These are phyloP conservation scores for Hoplostethus mediterraneus DNA, from an alignment of 2,797 vertebrate species.

Conservation along the genomic window DNA sequence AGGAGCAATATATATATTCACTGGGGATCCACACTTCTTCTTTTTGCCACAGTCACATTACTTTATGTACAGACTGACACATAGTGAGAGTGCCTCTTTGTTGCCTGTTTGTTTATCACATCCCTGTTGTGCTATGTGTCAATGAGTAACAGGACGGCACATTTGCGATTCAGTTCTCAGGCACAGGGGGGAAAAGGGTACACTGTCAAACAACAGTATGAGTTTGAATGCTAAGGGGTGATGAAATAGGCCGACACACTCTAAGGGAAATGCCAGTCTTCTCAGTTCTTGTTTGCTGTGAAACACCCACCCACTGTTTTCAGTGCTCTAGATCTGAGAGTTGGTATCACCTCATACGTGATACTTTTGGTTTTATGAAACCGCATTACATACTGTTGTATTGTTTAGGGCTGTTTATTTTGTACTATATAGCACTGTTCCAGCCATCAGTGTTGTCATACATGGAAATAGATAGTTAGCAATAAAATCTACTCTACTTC, in stretches of 20 bases:
- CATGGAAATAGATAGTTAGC: background rate
- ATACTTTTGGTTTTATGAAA: background rate
- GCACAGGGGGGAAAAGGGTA: background rate
- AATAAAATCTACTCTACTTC: background rate
- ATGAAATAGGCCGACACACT: constrained; percentile 21
- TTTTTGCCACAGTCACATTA: background rate
- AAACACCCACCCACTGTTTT: constrained; percentile 8
- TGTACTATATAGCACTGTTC: background rate
- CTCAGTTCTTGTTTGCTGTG: background rate
- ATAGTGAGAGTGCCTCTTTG: background rate
- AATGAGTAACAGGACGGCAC: constrained; percentile 24
- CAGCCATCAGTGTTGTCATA: background rate
- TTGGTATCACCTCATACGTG: constrained; percentile 27
- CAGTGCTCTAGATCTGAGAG: background rate
- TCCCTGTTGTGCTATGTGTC: background rate
- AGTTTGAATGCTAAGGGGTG: background rate
- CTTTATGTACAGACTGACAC: constrained; percentile 15
- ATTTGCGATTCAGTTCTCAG: constrained; percentile 35
- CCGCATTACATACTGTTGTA: background rate
- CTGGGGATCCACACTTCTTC: background rate
- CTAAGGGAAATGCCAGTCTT: background rate
- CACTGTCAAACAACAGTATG: constrained; percentile 5
- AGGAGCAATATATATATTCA: background rate
- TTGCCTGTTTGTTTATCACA: background rate
- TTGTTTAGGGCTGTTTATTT: background rate